Percentiles rank a stretch among this genome's conserved stretches.
These are phyloP conservation scores for Apostichopus japonicus DNA, from an alignment of 35 echinoderm and acorn worm genomes.

Conservation along the genomic window DNA sequence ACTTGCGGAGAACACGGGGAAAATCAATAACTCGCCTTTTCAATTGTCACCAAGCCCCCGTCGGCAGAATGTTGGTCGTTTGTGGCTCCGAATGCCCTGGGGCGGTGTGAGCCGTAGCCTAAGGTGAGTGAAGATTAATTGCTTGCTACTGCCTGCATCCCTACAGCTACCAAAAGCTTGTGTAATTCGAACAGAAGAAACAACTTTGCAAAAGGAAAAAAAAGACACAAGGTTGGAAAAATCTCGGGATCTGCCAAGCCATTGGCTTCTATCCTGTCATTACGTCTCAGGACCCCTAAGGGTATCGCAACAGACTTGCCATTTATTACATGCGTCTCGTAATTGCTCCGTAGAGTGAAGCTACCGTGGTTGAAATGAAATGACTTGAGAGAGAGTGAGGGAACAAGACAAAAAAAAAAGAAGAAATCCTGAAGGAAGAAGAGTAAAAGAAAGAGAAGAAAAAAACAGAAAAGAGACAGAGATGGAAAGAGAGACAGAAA, in stretches of 20 bases:
- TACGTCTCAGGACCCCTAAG: constrained; percentile 56
- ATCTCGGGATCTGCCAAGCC: constrained; percentile 48
- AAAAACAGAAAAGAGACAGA: not conserved
- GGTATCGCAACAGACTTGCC: constrained; percentile 62
- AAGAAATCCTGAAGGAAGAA: constrained; percentile 14
- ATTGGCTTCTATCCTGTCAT: constrained; percentile 55
- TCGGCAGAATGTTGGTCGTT: constrained; percentile 39
- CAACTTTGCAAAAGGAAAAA: not conserved
- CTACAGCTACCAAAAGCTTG: constrained; percentile 54
- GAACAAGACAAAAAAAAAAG: constrained; percentile 6
- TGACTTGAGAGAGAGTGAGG: constrained; percentile 47
- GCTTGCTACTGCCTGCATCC: constrained; percentile 45
- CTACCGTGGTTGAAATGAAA: constrained; percentile 50
- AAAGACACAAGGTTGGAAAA: constrained; percentile 47
- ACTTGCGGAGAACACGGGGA: constrained; percentile 42
- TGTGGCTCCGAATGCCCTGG: constrained; percentile 54
- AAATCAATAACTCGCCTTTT: constrained; percentile 55
- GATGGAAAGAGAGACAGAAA: not conserved
- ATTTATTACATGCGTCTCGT: constrained; percentile 64
- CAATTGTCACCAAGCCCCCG: constrained; percentile 57
- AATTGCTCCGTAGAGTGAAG: constrained; percentile 60
- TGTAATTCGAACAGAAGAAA: constrained; percentile 54
- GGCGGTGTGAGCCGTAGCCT: constrained; percentile 35
- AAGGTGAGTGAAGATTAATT: constrained; percentile 53
- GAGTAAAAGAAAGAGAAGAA: not conserved